Conservation (phyloP, 2,888 invertebrate species). For the Pheosia tremula region DNA sequence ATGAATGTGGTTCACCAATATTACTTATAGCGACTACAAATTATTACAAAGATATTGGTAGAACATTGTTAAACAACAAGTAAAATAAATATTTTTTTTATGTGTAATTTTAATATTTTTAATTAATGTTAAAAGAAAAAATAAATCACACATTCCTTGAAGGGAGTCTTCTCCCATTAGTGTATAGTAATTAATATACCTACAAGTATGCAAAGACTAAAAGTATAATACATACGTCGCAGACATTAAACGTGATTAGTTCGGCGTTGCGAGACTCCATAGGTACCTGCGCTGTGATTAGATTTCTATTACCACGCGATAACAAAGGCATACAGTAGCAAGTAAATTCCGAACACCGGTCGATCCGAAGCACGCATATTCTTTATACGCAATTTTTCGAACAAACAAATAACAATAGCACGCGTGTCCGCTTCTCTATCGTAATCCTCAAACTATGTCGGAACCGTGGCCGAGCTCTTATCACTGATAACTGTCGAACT, state of each 20-base stretch:
- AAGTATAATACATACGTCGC: not conserved
- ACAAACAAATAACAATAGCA: not conserved
- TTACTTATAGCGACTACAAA: too few relatives aligned
- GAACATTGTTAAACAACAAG: too few relatives aligned
- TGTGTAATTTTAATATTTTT: too few relatives aligned
- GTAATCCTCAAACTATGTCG: slow-evolving; percentile 9
- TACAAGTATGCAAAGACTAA: too few relatives aligned
- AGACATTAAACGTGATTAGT: not conserved
- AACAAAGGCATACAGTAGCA: not conserved
- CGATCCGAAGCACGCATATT: not conserved
- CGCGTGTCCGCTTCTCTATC: slow-evolving; percentile 5
- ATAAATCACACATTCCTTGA: too few relatives aligned
- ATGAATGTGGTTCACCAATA: too few relatives aligned
- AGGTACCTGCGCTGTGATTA: not conserved
- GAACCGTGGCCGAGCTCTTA: not conserved
- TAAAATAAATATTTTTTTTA: too few relatives aligned
- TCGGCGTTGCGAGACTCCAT: not conserved
- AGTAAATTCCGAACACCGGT: not conserved
- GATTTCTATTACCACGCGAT: not conserved
- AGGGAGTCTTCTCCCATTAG: too few relatives aligned
- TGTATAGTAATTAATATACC: too few relatives aligned
- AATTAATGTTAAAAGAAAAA: too few relatives aligned
- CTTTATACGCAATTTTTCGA: not conserved
- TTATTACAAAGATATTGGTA: too few relatives aligned
- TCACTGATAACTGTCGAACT: not conserved